Percentiles rank a stretch among this genome's conserved stretches.
Evolutionary conservation across 2,113 vertebrate species (phyloP).

Genomic region (Mastomys coucha): DNA sequence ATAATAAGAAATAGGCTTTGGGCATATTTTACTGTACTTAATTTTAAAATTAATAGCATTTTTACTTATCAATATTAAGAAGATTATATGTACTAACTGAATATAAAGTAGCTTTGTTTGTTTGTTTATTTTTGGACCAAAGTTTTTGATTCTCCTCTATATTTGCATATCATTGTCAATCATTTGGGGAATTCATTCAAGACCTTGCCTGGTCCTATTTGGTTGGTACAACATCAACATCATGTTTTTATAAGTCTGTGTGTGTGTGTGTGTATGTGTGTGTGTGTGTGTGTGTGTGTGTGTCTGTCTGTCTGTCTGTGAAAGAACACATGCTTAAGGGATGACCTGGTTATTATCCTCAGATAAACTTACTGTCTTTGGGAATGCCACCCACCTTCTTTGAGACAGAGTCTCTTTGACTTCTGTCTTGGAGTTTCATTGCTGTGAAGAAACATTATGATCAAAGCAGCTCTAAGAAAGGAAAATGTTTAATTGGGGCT

Average conservation of each 20-base stretch:
- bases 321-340: too few relatives aligned
- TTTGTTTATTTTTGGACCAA: conserved; percentile 4
- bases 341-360: not conserved
- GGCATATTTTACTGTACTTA: not conserved
- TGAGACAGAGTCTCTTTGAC: not conserved
- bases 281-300: not conserved
- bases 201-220: not conserved
- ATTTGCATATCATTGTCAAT: not conserved
- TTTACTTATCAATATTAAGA: conserved; percentile 3
- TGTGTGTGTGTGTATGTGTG: not conserved
- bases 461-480: too few relatives aligned
- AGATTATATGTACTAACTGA: not conserved
- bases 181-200: not conserved
- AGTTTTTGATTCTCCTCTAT: not conserved
- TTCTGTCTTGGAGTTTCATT: too few relatives aligned
- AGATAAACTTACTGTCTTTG: not conserved
- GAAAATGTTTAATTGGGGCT: too few relatives aligned
- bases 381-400: not conserved
- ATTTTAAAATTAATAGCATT: not conserved
- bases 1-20: not conserved
- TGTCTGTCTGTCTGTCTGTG: too few relatives aligned
- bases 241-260: not conserved
- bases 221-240: not conserved
- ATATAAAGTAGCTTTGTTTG: not conserved
- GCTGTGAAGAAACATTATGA: too few relatives aligned